phyloP scores from a whole-genome alignment of 1,140 invertebrate genomes.

The Drosophila pallidifrons region DNA sequence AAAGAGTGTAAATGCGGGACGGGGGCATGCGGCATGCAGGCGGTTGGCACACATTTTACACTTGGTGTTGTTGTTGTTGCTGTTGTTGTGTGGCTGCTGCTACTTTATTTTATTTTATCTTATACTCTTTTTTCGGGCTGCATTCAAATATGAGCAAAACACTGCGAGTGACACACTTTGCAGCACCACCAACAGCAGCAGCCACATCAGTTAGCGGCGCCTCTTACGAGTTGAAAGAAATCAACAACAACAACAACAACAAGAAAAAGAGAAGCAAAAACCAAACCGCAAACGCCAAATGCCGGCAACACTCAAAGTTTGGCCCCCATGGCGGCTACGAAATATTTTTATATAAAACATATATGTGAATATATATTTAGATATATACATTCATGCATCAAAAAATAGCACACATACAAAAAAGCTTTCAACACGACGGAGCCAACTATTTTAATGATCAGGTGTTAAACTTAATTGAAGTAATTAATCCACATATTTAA shows the following conservation, averaged over 20 bases:
- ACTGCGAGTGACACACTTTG: slow-evolving; percentile 45
- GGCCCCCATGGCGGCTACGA: slow-evolving; percentile 64
- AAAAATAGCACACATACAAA: slow-evolving; percentile 16
- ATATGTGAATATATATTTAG: not conserved
- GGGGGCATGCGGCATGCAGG: not conserved
- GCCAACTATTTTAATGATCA: not conserved
- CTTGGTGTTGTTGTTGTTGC: slow-evolving; percentile 23
- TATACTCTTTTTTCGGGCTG: slow-evolving; percentile 20
- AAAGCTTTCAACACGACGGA: slow-evolving; percentile 1
- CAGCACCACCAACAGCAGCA: not conserved
- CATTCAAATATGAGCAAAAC: slow-evolving; percentile 47
- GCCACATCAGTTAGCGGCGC: slow-evolving; percentile 24
- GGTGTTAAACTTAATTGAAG: slow-evolving; percentile 10
- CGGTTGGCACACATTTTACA: slow-evolving; percentile 58
- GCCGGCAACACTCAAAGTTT: slow-evolving; percentile 47
- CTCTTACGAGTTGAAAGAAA: slow-evolving; percentile 19
- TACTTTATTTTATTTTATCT: slow-evolving; percentile 5
- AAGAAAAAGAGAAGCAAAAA: not conserved
- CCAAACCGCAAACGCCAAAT: slow-evolving; percentile 41
- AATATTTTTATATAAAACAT: slow-evolving; percentile 42
- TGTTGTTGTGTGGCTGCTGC: slow-evolving; percentile 4
- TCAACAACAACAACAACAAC: slow-evolving; percentile 1
- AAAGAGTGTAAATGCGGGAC: slow-evolving; percentile 28
- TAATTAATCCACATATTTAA: not conserved
- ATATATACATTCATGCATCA: slow-evolving; percentile 1